phyloP scores from a whole-genome alignment of 2,888 invertebrate genomes.

The Drosophila merina region DNA sequence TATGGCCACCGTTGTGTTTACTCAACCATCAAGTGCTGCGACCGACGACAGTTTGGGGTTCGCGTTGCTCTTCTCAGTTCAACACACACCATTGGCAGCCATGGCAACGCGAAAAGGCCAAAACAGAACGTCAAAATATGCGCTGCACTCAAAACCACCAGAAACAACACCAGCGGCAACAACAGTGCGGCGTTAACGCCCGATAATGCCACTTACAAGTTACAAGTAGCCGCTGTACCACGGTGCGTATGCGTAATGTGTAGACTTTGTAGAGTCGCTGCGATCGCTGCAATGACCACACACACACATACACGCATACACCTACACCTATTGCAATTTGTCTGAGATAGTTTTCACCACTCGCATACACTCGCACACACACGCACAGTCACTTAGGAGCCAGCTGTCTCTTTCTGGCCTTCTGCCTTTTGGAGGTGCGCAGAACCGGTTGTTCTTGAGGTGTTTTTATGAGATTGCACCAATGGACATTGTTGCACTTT shows the following conservation, averaged over 20 bases:
- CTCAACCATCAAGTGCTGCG: conserved; percentile 82
- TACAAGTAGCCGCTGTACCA: conserved; percentile 40
- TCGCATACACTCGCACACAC: conserved; percentile 47
- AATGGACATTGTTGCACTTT: conserved; percentile 41
- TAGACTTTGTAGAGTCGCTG: conserved; percentile 47
- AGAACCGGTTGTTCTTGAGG: conserved; percentile 70
- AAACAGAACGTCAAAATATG: conserved; percentile 51
- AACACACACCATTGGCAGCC: conserved; percentile 72
- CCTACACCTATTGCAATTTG: conserved; percentile 60
- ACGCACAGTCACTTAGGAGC: conserved; percentile 38
- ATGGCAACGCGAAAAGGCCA: conserved; percentile 73
- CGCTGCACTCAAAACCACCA: neutral
- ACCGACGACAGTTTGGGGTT: conserved; percentile 51
- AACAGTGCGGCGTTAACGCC: conserved; percentile 29
- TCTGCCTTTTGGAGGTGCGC: conserved; percentile 54
- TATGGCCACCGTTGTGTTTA: conserved; percentile 77
- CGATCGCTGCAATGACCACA: conserved; percentile 60
- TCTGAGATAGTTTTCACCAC: conserved; percentile 68
- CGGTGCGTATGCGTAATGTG: conserved; percentile 72
- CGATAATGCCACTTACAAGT: conserved; percentile 1
- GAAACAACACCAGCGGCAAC: conserved; percentile 14
- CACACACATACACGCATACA: conserved; percentile 16
- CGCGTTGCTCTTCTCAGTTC: conserved; percentile 34
- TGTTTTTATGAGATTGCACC: conserved; percentile 25
- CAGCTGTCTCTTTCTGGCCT: conserved; percentile 71